A percentile compares a stretch with the other conserved stretches of the same genome.
Evolutionary conservation across 1,140 invertebrate species (phyloP).

Genomic region (Neodiprion virginianus): DNA sequence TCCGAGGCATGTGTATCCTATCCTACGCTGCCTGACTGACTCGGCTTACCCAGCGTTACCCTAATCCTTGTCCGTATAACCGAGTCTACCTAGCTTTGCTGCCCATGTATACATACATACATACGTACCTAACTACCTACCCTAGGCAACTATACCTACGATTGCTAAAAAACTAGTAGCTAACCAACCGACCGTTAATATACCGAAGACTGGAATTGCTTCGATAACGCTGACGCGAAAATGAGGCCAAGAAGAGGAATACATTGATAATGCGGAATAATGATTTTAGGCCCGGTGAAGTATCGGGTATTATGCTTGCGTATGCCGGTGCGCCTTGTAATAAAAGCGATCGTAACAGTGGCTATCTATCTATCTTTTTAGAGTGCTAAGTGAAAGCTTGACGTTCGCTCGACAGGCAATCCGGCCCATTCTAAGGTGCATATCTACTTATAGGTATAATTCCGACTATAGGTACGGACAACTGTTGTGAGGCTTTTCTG

Average conservation of each 20-base stretch:
- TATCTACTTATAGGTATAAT: no score
- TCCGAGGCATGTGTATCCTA: not conserved
- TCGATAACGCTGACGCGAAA: not conserved
- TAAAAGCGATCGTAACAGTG: not conserved
- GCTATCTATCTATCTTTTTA: not conserved
- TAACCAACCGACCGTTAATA: no score
- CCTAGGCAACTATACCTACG: no score
- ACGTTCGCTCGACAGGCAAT: slow-evolving; percentile 1
- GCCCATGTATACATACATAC: no score
- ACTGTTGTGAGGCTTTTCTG: no score
- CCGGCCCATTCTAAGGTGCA: not conserved
- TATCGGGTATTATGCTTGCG: not conserved
- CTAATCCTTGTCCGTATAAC: no score
- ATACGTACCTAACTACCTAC: no score
- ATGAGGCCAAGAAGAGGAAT: not conserved
- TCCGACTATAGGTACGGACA: no score
- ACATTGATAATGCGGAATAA: no score
- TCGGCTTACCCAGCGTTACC: not conserved
- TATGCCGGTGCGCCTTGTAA: not conserved
- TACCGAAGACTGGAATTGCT: no score
- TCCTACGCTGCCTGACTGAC: not conserved
- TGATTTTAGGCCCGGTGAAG: not conserved
- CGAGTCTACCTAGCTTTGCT: no score
- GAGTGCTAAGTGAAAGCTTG: slow-evolving; percentile 5
- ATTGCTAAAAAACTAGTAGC: no score